These are phyloP conservation scores for Ailurus styani DNA, from an alignment of 2,113 vertebrate species.

Conservation along the genomic window DNA sequence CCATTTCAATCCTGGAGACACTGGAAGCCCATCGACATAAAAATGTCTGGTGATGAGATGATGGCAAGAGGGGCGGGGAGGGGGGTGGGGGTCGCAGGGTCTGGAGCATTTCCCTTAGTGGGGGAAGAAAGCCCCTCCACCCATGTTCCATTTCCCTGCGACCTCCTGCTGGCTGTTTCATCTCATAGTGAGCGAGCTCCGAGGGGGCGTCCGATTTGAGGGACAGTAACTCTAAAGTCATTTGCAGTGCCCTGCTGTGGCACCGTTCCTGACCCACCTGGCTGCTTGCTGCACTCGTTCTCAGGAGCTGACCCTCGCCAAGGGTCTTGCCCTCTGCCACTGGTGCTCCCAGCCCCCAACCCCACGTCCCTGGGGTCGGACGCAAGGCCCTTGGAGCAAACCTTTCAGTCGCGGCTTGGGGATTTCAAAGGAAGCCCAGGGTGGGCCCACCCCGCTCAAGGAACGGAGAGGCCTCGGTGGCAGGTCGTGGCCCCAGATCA, in stretches of 20 bases:
- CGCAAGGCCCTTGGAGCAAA: neutral
- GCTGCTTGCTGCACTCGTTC: slow-evolving; percentile 32
- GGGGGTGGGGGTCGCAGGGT: neutral
- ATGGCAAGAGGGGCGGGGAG: neutral
- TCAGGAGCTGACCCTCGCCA: neutral
- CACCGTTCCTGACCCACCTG: slow-evolving; percentile 51
- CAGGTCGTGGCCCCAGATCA: neutral
- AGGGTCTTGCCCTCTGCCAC: neutral
- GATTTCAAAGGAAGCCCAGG: neutral
- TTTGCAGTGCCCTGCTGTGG: slow-evolving; percentile 68
- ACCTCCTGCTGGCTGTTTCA: slow-evolving; percentile 73
- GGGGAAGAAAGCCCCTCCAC: slow-evolving; percentile 9
- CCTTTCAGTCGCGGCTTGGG: neutral
- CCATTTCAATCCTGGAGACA: slow-evolving; percentile 10
- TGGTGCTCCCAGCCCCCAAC: rapidly evolving
- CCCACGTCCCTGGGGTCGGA: no score
- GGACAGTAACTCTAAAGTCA: slow-evolving; percentile 78
- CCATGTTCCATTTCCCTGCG: slow-evolving; percentile 62
- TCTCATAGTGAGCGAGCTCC: slow-evolving; percentile 75
- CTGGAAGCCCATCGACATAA: neutral
- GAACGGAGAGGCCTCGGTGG: neutral
- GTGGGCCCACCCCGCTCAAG: neutral
- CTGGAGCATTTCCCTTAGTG: slow-evolving; percentile 26
- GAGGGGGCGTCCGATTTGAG: slow-evolving; percentile 77
- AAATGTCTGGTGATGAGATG: neutral